Conservation (phyloP, 2,797 vertebrate species). For the Artibeus lituratus region DNA sequence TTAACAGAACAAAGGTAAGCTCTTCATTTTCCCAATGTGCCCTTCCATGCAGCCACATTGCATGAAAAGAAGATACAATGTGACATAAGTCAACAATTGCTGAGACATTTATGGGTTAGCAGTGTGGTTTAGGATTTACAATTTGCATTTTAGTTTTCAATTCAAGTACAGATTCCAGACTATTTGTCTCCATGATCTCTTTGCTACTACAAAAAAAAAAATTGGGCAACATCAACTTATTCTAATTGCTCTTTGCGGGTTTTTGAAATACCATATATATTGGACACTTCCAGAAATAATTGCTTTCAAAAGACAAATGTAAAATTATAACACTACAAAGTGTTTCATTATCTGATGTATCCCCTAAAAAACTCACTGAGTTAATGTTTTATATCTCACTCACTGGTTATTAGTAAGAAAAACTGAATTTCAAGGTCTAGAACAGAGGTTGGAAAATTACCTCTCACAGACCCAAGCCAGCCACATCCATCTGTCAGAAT, state of each 20-base stretch:
- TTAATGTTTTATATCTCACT: neutral
- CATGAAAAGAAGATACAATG: neutral
- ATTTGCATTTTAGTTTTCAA: slow-evolving; percentile 3
- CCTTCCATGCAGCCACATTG: neutral
- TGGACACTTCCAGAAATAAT: neutral
- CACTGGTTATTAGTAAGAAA: neutral
- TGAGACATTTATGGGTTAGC: neutral
- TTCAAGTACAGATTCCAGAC: neutral
- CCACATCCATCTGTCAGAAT: neutral
- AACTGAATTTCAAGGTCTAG: neutral
- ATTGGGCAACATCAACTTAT: neutral
- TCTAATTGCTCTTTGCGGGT: neutral
- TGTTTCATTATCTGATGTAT: neutral
- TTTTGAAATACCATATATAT: neutral
- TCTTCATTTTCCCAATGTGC: neutral
- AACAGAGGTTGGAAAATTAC: neutral
- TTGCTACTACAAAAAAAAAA: neutral
- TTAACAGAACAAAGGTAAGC: neutral
- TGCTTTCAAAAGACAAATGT: neutral
- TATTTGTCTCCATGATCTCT: neutral
- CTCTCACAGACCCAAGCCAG: neutral
- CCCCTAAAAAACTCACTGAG: neutral
- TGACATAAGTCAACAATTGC: neutral
- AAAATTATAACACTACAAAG: slow-evolving; percentile 2
- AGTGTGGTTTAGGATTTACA: neutral